Base-by-base conservation (phyloP, 2,888 invertebrate genomes). In the Acanthosoma haemorrhoidale region DNA sequence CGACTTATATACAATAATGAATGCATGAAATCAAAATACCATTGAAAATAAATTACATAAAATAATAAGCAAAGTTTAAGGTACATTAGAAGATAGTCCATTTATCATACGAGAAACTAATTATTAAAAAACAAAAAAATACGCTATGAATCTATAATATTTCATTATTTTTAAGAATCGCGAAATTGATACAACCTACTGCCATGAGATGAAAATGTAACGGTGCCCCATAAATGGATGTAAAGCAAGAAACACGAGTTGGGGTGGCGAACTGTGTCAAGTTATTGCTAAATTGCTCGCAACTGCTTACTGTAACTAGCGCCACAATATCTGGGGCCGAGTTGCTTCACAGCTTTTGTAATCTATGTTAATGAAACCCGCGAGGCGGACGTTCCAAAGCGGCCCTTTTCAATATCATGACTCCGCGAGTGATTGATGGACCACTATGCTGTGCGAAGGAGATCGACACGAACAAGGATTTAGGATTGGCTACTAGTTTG, bases 281-380 rank as follows among this genome's bases (percentile, higher is more conserved):
- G 66, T 31, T 18, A 66, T 66, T 66, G 66, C 66, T 66, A 66
- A 66, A 66, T 66, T 66, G 43, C 51, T 51, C 43, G 66, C 51
- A 66, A 66, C 66, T 43, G 51, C 66, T 66, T 51, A 66, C 66
- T 25, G 43, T 66, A 43, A 66, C 66, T 66, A 66, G 66, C 43
- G 34, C 66, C 66, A 66, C 51, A 66, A 66, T 51, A 66, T 66
- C 66, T 66, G 66, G 34, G 66, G 25, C 43, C 31, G 32, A 25
- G 18, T 51, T 51, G 32, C 66, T 18, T 43, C 43, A 43, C 18
- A 25, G 25, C 66, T 66, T 43, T 66, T 66, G 66, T 66, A 66
- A 66, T 43, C 34, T 25, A 51, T 66, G 66, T 43, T 66, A 66
- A 66, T 66, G 66, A 51, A 66, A 66, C 21, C 63, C 63, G n/a